These are phyloP conservation scores for Anableps anableps DNA, from an alignment of 2,797 vertebrate species.

Conservation along the genomic window DNA sequence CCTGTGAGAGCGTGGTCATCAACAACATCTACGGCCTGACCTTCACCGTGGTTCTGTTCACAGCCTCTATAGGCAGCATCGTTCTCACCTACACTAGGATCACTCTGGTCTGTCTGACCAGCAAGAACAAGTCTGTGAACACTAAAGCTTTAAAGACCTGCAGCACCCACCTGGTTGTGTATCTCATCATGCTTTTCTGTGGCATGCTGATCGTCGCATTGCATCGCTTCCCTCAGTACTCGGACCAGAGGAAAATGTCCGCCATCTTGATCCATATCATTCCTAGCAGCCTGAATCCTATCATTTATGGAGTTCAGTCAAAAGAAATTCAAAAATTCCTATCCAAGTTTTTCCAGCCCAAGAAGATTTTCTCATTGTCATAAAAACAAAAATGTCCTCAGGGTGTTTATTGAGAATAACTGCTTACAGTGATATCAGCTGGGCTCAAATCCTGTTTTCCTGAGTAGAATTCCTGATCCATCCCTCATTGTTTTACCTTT, in stretches of 20 bases:
- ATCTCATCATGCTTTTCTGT: conserved; percentile 36
- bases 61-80: conserved; percentile 64
- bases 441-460: too few species aligned
- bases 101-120: conserved; percentile 15
- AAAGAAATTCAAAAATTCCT: conserved; percentile 22
- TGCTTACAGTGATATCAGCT: too few species aligned
- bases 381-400: background rate
- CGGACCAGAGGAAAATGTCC: conserved; percentile 38
- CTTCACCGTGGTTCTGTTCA: conserved; percentile 40
- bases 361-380: background rate
- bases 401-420: background rate
- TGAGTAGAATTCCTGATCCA: background rate
- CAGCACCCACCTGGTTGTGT: conserved; percentile 53
- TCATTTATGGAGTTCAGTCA: conserved; percentile 55
- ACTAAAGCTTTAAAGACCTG: conserved; percentile 74
- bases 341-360: background rate
- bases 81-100: conserved; percentile 76
- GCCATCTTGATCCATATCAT: conserved; percentile 40
- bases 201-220: conserved; percentile 20
- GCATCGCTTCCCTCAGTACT: conserved; percentile 36
- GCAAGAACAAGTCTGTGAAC: conserved; percentile 55
- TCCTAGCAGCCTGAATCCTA: conserved; percentile 44
- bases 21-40: conserved; percentile 14
- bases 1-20: conserved; percentile 10
- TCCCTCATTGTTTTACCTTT: background rate